Conservation (phyloP, 2,797 vertebrate species). For the Malurus splendens region DNA sequence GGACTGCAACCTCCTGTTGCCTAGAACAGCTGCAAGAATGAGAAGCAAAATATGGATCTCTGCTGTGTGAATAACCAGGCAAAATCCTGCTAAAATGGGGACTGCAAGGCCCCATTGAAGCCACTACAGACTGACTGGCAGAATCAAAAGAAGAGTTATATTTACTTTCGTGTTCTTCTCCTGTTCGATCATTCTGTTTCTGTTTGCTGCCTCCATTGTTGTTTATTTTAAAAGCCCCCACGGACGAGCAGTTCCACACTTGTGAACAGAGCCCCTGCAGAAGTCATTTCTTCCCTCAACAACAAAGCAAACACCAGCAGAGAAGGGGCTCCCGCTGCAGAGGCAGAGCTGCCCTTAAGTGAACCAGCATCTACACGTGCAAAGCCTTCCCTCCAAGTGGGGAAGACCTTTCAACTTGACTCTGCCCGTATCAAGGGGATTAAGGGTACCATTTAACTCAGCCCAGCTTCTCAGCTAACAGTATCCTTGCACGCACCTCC, state of each 20-base stretch:
- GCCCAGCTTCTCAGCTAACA: slow-evolving; percentile 56
- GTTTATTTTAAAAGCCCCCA: slow-evolving; percentile 6
- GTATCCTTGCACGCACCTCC: slow-evolving; percentile 50
- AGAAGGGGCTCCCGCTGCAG: neutral
- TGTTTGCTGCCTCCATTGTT: neutral
- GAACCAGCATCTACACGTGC: slow-evolving; percentile 51
- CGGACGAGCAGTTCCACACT: neutral
- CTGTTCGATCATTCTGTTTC: neutral
- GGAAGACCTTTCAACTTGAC: slow-evolving; percentile 62
- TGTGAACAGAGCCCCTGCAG: neutral
- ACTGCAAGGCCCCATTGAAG: neutral
- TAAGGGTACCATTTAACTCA: slow-evolving; percentile 60
- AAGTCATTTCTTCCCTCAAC: neutral
- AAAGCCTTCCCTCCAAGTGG: slow-evolving; percentile 35
- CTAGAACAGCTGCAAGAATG: neutral
- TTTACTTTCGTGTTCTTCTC: neutral
- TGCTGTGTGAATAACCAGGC: neutral
- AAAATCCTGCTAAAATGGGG: neutral
- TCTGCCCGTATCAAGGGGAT: slow-evolving; percentile 45
- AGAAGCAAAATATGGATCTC: neutral
- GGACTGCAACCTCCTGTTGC: neutral
- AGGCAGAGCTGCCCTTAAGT: neutral
- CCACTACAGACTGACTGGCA: neutral
- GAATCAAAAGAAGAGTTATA: neutral
- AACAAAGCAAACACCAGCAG: neutral